These are phyloP conservation scores for Mastigias papua DNA, from an alignment of 30 jellyfish, hydroid and myxozoan species.

Conservation along the genomic window DNA sequence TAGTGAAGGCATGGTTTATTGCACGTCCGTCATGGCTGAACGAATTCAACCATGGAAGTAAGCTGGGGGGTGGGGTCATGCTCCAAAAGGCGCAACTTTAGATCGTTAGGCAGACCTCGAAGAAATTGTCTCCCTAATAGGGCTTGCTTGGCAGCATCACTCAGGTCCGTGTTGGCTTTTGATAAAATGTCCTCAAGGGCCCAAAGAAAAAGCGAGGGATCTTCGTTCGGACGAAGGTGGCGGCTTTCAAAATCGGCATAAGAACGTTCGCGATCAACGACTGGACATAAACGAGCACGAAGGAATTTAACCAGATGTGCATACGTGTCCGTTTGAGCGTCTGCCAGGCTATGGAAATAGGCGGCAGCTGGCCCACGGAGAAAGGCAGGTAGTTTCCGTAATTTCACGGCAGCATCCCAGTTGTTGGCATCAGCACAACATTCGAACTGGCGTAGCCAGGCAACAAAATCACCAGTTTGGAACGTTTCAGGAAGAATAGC, in stretches of 20 bases:
- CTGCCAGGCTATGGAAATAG: constrained; percentile 26
- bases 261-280: constrained; percentile 36
- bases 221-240: constrained; percentile 38
- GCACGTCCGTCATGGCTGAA: not conserved
- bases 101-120: constrained; percentile 23
- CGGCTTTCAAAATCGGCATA: constrained; percentile 40
- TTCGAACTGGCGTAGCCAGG: constrained; percentile 59
- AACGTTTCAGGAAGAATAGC: constrained; percentile 45
- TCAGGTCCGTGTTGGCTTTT: constrained; percentile 37
- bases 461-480: constrained; percentile 44
- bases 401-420: constrained; percentile 27
- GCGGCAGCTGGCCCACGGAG: constrained; percentile 52
- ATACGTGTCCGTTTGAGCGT: constrained; percentile 43
- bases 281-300: constrained; percentile 36
- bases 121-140: constrained; percentile 42
- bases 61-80: constrained; percentile 50
- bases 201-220: constrained; percentile 56
- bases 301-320: not conserved
- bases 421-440: constrained; percentile 50
- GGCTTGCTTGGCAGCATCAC: constrained; percentile 46
- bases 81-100: constrained; percentile 21
- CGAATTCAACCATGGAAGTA: constrained; percentile 4
- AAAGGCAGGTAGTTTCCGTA: constrained; percentile 29
- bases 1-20: not conserved
- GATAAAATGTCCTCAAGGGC: constrained; percentile 28